Evolutionary conservation across 2,113 vertebrate species (phyloP), one percentile per base, ranked within the genome.

Genomic region (Chaenogobius annularis): DNA sequence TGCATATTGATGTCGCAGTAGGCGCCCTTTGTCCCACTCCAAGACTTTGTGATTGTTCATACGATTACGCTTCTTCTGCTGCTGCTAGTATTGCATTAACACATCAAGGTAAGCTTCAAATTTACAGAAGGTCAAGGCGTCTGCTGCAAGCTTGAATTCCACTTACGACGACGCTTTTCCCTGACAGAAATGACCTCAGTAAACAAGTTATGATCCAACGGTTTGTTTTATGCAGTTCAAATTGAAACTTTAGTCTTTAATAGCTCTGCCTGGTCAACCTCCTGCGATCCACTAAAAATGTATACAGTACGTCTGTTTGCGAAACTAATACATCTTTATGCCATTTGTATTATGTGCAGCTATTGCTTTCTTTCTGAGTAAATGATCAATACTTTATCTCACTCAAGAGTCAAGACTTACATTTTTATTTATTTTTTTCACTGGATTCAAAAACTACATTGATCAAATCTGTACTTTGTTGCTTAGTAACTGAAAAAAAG

Each of bases 71-170:
- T 43, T 9, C 35, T 20, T 35, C 17, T 43, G 17, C 61, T 20
- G 61, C 17, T 17, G 19, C 37, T 40, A 9, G 59, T 62, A 63
- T n/a, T n/a, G 61, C 19, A 8, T 70, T 55, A 68, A 72, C 59
- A 58, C 56, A 37, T 17, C 9, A 15, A 23, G 72, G 48, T 71
- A 31, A 66, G 68, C 67, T 66, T 14, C 52, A 56, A 23, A 68
- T 20, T 43, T 17, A 31, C 13, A 20, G 43, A 75, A 81, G 73
- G 75, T 73, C 75, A 62, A 26, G 22, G 19, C 64, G 13, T 74
- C 62, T 70, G 63, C 19, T 40, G 66, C n/a, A 66, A 75, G 37
- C 2, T 20, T 46, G 19, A 35, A 35, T 61, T 40, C 35, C 35
- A 40, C 35, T 43, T 40, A 19, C 61, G 40, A 37, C 40, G 10